Evolutionary conservation across 2,113 vertebrate species (phyloP).

Genomic region (Anarrhichthys ocellatus): DNA sequence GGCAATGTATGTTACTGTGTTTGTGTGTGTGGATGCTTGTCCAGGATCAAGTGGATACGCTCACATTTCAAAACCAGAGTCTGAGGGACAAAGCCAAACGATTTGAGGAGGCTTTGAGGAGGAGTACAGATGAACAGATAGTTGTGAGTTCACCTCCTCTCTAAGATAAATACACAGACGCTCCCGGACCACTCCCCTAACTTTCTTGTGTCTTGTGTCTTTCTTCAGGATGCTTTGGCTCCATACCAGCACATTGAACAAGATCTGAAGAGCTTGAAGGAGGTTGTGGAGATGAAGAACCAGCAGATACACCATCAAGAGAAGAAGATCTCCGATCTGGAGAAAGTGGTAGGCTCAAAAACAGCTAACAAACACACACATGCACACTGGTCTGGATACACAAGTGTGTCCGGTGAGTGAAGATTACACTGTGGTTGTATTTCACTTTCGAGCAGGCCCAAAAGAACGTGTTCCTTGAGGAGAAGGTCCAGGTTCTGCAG

Average conservation of each 20-base stretch:
- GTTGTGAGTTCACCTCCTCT: constrained; percentile 82
- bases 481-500: constrained; percentile 94
- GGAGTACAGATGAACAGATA: constrained; percentile 92
- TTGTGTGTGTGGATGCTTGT: constrained; percentile 24
- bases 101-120: constrained; percentile 96
- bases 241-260: constrained; percentile 96
- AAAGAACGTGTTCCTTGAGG: constrained; percentile 93
- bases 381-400: neutral
- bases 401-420: constrained; percentile 56
- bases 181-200: neutral
- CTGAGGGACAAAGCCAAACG: constrained; percentile 92
- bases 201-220: neutral
- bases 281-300: constrained; percentile 97
- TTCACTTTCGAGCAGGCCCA: constrained; percentile 87
- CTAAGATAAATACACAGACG: neutral
- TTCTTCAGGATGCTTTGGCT: constrained; percentile 87
- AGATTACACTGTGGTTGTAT: constrained; percentile 53
- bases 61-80: constrained; percentile 94
- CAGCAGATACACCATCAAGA: constrained; percentile 97
- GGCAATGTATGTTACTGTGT: neutral
- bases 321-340: constrained; percentile 93
- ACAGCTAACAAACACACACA: constrained; percentile 34
- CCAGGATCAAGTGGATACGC: constrained; percentile 96
- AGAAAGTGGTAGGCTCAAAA: constrained; percentile 91
- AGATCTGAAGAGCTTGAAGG: constrained; percentile 94